Base-by-base conservation (phyloP, 2,113 vertebrate genomes). In the Baryphthengus martii region DNA sequence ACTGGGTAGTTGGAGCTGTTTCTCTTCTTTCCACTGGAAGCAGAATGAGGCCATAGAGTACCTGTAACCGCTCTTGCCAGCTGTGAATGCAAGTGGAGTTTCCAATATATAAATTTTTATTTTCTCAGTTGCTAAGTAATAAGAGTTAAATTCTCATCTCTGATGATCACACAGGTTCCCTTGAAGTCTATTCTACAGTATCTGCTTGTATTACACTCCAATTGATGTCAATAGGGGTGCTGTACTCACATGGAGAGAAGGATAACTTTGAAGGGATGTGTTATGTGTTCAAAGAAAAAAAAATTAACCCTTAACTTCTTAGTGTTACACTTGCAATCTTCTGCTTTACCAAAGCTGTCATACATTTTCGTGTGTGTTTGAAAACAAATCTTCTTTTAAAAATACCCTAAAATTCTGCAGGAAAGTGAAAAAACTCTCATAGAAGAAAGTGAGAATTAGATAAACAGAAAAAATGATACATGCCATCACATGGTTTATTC, bases 141-240 rank as follows among this genome's bases (percentile, higher is more conserved):
- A 89, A 94, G 85, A 94, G 88, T 95, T 97, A 96, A 94, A 92
- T 92, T 67, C 68, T 78, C 50, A 53, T 59, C 49, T 89, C 88
- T 92, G 79, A 93, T 90, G 76, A 75, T 81, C 66, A 68, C 56
- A 92, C 25, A 70, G n/a, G 40, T 49, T 93, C 72, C n/a, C 77
- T 95, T 95, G 77, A 95, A 95, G 89, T 85, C 66, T 89, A 1
- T 90, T 90, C 73, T 61, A 92, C 44, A 92, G 24, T 95, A 86
- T 82, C 85, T 87, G 83, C 56, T 84, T 90, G 75, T 61, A 68
- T 87, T 85, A 90, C 81, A 82, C 44, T 75, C 70, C 90, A 87
- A 7, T 58, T 94, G 56, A 89, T 94, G 80, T 93, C 93, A 90
- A 85, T 47, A 93, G 86, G 90, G 65, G 56, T 95, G 65, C 96